Percentiles rank a stretch among this genome's conserved stretches.
Conservation (phyloP, 2,797 vertebrate genomes). For the Rhabdophis nuchalis region DNA sequence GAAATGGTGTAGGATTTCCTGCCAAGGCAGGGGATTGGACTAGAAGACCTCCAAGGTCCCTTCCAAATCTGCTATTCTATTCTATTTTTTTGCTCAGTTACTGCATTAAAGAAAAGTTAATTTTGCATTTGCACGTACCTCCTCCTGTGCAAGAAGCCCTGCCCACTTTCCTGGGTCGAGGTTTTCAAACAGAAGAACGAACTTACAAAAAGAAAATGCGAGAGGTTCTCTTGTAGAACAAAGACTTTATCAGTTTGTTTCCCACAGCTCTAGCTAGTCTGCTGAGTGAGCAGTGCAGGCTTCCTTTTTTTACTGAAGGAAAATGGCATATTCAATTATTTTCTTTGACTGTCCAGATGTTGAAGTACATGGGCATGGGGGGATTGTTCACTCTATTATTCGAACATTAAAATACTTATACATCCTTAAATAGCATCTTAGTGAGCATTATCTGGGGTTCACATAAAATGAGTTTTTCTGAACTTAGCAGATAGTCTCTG, state of each 20-base stretch:
- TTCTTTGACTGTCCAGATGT: background rate
- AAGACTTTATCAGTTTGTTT: background rate
- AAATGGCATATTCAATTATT: background rate
- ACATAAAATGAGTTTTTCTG: background rate
- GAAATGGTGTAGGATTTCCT: no score
- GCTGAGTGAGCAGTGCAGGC: background rate
- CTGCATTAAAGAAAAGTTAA: background rate
- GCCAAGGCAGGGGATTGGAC: no score
- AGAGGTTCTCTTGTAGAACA: background rate
- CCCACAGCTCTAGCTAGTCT: background rate
- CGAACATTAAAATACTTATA: background rate
- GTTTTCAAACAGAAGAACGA: background rate
- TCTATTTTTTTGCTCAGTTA: background rate
- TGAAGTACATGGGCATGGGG: background rate
- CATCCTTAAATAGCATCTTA: background rate
- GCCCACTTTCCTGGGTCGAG: background rate
- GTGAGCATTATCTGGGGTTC: background rate
- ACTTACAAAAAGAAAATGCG: background rate
- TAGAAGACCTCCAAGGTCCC: no score
- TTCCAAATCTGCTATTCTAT: no score
- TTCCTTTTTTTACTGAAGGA: background rate
- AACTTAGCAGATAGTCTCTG: background rate
- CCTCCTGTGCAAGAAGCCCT: background rate
- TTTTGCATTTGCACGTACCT: fast-evolving
- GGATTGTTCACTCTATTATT: background rate